phyloP scores from a whole-genome alignment of 2,113 vertebrate species.

The Plectropomus leopardus region DNA sequence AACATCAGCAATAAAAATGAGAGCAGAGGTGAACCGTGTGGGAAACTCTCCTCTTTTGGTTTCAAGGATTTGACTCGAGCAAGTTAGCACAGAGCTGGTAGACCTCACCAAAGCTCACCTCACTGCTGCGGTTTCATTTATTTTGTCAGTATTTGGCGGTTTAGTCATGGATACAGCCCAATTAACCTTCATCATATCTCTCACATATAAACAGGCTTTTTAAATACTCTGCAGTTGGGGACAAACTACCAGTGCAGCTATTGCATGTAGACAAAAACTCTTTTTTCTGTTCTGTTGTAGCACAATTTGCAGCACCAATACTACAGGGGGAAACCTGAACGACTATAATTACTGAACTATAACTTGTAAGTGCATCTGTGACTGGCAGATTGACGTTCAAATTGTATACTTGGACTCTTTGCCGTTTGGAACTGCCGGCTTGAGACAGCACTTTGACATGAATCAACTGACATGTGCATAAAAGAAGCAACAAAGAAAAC shows the following conservation, averaged over 20 bases:
- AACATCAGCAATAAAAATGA: constrained; percentile 27
- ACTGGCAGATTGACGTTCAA: neutral
- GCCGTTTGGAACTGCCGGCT: neutral
- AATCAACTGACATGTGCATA: neutral
- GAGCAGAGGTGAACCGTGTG: constrained; percentile 23
- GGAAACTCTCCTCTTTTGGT: constrained; percentile 23
- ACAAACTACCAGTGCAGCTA: neutral
- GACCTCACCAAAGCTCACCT: constrained; percentile 18
- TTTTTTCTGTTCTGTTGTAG: neutral
- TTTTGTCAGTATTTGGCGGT: neutral
- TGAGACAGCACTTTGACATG: neutral
- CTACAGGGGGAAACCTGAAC: neutral
- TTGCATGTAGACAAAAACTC: constrained; percentile 1
- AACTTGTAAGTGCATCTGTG: neutral
- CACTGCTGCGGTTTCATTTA: neutral
- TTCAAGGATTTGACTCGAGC: constrained; percentile 15
- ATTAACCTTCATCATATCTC: constrained; percentile 5
- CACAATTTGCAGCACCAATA: neutral
- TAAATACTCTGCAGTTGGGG: neutral
- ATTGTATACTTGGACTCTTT: neutral
- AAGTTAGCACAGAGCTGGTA: neutral
- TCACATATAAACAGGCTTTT: neutral
- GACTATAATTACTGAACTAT: neutral
- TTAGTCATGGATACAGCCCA: constrained; percentile 24
- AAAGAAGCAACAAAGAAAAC: neutral